A percentile compares a stretch with the other conserved stretches of the same genome.
phyloP scores from a whole-genome alignment of 2,888 invertebrate genomes.

The Drosophila dives region DNA sequence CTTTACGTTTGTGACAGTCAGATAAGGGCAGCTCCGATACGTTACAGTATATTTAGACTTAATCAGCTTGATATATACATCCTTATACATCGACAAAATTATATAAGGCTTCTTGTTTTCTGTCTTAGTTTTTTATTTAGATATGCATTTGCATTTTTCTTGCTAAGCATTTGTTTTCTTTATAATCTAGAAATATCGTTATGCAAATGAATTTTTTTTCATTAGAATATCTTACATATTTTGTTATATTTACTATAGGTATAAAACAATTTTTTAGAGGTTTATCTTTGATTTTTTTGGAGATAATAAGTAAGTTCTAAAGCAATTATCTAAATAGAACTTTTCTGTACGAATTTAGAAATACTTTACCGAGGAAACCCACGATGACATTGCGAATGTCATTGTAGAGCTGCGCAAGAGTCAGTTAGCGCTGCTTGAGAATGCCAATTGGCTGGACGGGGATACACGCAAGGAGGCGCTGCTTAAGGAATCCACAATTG shows the following conservation, averaged over 20 bases:
- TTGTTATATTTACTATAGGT: too few species aligned
- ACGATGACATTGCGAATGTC: conserved; percentile 64
- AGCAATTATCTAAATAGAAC: neutral
- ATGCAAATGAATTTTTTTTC: neutral
- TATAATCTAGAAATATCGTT: neutral
- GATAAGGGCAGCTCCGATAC: neutral
- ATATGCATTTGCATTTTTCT: neutral
- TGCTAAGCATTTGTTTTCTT: neutral
- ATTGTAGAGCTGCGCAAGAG: conserved; percentile 75
- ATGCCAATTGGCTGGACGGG: conserved; percentile 80
- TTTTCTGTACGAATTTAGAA: conserved; percentile 42
- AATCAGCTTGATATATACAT: neutral
- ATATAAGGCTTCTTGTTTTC: neutral
- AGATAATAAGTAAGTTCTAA: neutral
- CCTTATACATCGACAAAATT: neutral
- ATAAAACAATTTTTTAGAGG: neutral
- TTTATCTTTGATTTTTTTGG: neutral
- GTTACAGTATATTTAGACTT: neutral
- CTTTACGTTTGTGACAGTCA: neutral
- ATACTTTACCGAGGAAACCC: conserved; percentile 67
- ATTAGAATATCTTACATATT: neutral
- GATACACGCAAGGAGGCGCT: conserved; percentile 76
- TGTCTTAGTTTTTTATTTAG: neutral
- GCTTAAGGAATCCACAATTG: conserved; percentile 71
- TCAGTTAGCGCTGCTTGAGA: conserved; percentile 58